These are phyloP conservation scores for Atherinomorus stipes DNA, from an alignment of 2,113 vertebrate species.

Conservation along the genomic window DNA sequence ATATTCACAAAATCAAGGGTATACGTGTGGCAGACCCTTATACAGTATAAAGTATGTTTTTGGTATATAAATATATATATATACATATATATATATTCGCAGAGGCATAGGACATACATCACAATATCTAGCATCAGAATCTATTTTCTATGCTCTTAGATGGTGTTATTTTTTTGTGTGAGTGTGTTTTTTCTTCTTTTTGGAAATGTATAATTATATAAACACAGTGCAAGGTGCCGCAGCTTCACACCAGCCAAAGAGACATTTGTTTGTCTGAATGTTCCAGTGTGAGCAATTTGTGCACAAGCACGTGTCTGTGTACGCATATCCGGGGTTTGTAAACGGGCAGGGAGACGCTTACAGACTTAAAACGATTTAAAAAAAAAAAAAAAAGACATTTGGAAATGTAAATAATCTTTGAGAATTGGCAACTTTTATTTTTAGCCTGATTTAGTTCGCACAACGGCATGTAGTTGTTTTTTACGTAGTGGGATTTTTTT, in stretches of 20 bases:
- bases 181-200: constrained; percentile 48
- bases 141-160: constrained; percentile 70
- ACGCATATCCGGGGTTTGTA: constrained; percentile 60
- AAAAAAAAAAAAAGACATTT: constrained; percentile 36
- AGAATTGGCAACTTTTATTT: constrained; percentile 67
- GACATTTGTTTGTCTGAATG: constrained; percentile 76
- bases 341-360: constrained; percentile 49
- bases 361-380: constrained; percentile 26
- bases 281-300: constrained; percentile 66
- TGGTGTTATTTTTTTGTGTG: constrained; percentile 66
- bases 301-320: constrained; percentile 43
- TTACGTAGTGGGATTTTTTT: constrained; percentile 57
- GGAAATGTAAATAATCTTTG: constrained; percentile 79
- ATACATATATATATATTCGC: constrained; percentile 66
- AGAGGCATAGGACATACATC: constrained; percentile 69
- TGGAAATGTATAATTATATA: constrained; percentile 57
- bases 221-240: constrained; percentile 70
- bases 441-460: constrained; percentile 77
- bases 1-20: constrained; percentile 60
- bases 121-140: constrained; percentile 58
- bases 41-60: constrained; percentile 60
- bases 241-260: constrained; percentile 85
- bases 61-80: constrained; percentile 57
- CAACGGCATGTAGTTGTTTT: constrained; percentile 80
- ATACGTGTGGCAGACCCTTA: constrained; percentile 65